These are phyloP conservation scores for Pteria penguin DNA, from an alignment of 2,888 invertebrate species.

Conservation along the genomic window DNA sequence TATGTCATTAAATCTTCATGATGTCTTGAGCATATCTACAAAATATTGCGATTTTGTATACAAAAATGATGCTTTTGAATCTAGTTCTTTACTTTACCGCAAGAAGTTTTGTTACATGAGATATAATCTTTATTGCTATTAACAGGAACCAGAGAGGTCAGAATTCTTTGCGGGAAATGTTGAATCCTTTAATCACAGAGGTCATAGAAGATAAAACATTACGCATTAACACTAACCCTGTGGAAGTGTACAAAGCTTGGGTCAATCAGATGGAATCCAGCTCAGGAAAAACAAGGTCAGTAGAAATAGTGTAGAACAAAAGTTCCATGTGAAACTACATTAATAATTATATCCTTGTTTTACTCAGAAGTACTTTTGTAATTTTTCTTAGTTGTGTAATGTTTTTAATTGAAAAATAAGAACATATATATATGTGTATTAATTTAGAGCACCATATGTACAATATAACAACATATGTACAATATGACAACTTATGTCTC, in stretches of 20 bases:
- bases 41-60: background rate
- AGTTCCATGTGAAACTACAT: too few relatives aligned
- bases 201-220: slow-evolving; percentile 85
- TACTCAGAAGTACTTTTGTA: too few relatives aligned
- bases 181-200: slow-evolving; percentile 85
- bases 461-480: too few relatives aligned
- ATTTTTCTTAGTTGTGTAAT: too few relatives aligned
- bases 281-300: slow-evolving; percentile 86
- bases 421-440: too few relatives aligned
- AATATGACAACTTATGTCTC: too few relatives aligned
- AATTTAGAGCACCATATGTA: too few relatives aligned
- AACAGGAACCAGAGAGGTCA: slow-evolving; percentile 84
- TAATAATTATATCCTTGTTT: too few relatives aligned
- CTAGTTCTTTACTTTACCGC: background rate
- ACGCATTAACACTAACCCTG: slow-evolving; percentile 87
- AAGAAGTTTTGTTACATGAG: background rate
- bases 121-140: background rate
- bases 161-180: slow-evolving; percentile 85
- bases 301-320: too few relatives aligned
- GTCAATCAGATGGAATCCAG: slow-evolving; percentile 87
- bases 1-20: background rate
- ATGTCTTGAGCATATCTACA: too few relatives aligned
- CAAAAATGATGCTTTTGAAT: background rate
- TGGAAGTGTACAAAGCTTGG: slow-evolving; percentile 89
- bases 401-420: too few relatives aligned